Percentiles rank a stretch among this genome's conserved stretches.
Evolutionary conservation across 2,888 invertebrate species (phyloP).

Genomic region (Atethmia centrago): DNA sequence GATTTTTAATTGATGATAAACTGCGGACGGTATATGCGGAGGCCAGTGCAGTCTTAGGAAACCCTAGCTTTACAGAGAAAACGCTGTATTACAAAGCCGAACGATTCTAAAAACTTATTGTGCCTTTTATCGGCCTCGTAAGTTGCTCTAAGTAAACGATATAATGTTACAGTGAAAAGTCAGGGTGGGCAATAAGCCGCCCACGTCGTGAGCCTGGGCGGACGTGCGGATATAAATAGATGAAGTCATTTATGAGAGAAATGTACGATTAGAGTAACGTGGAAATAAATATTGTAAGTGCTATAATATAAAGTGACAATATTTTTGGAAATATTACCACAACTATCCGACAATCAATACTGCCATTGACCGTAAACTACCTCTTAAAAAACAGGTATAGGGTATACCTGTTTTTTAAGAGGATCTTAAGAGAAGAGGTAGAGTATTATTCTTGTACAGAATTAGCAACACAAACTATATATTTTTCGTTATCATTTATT

Average conservation of each 20-base stretch:
- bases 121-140: neutral
- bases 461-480: too few relatives aligned
- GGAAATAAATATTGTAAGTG: neutral
- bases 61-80: neutral
- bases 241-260: constrained; percentile 23
- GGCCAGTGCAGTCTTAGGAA: neutral
- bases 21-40: neutral
- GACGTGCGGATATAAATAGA: constrained; percentile 41
- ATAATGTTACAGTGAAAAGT: constrained; percentile 44
- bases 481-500: neutral
- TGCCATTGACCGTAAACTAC: neutral
- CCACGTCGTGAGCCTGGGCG: constrained; percentile 29
- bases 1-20: too few relatives aligned
- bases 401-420: too few relatives aligned
- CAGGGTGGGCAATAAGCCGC: constrained; percentile 34
- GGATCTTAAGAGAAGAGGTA: too few relatives aligned
- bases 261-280: neutral
- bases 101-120: neutral
- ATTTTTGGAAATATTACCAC: neutral
- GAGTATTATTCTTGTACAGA: too few relatives aligned
- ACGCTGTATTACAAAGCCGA: neutral
- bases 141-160: constrained; percentile 29
- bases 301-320: neutral
- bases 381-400: too few relatives aligned
- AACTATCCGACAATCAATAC: neutral